Base-by-base conservation (phyloP, 2,113 vertebrate genomes). In the Actinemys pallida region DNA sequence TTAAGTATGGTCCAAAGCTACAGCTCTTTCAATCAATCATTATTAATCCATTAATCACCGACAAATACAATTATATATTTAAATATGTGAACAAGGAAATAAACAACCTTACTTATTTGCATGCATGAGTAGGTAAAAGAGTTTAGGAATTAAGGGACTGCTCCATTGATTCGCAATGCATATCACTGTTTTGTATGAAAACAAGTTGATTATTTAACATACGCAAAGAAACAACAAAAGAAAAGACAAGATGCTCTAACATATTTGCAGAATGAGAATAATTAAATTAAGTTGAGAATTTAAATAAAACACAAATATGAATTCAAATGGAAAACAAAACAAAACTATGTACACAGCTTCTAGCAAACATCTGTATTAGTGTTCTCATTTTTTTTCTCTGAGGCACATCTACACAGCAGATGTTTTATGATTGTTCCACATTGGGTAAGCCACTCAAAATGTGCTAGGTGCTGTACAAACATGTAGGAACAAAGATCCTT, bases 291-390 rank as follows among this genome's bases (percentile, higher is more conserved):
- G 2, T 10, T 82, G 31, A 84, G 24, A 87, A 84, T 50, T 8
- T 83, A 84, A 95, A 96, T 3, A 95, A n/a, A 87, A 62, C 79
- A 8, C 4, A 95, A 95, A 89, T 78, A 87, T 65, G 95, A 93
- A 81, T 42, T 95, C 84, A 90, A 91, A 87, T 45, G 3, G 27
- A 86, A 4, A 94, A 65, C 65, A 24, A 4, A 94, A 53, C 57
- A 20, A 85, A 89, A 78, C 29, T 35, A 65, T 75, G 20, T 75
- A 75, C 19, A 75, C 4, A 42, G 39, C n/a, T 75, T 39, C 13
- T 35, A 35, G 59, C 59, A 65, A 65, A 65, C 29, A 35, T 65
- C 31, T 35, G 59, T 62, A 27, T 65, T 62, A 31, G 31, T 65
- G 14, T 65, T 14, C 59, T 35, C 14, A 35, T 35, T 62, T 65